Evolutionary conservation across 2,797 vertebrate species (phyloP).

Genomic region (Petrocephalus sullivani): DNA sequence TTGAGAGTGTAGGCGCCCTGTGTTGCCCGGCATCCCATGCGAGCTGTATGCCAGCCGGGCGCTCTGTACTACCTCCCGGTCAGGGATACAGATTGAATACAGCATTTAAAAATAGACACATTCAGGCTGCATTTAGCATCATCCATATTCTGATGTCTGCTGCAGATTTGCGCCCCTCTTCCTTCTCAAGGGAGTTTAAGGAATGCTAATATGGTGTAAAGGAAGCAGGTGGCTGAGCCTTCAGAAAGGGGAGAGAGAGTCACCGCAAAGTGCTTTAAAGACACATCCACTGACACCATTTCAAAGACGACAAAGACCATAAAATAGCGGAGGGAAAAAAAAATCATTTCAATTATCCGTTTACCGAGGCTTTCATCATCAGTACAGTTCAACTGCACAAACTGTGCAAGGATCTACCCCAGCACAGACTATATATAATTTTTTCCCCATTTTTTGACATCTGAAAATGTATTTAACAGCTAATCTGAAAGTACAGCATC

Average conservation of each 20-base stretch:
- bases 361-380: not conserved
- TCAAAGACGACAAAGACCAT: conserved; percentile 5
- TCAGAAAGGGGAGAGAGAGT: not conserved
- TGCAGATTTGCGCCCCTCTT: not conserved
- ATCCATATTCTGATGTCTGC: conserved; percentile 6
- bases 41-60: not conserved
- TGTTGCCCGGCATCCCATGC: not conserved
- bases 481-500: not conserved
- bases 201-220: conserved; percentile 25
- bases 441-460: not conserved
- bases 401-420: not conserved
- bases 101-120: conserved; percentile 27
- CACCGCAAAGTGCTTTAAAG: not conserved
- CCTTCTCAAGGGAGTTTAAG: not conserved
- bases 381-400: not conserved
- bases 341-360: not conserved
- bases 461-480: not conserved
- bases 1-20: not conserved
- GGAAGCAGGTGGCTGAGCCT: not conserved
- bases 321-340: not conserved
- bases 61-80: not conserved
- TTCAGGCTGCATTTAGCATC: conserved; percentile 24
- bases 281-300: not conserved
- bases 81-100: not conserved
- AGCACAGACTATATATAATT: not conserved